These are phyloP conservation scores for Hydrolagus affinis DNA, from an alignment of 2,113 vertebrate species.

Conservation along the genomic window DNA sequence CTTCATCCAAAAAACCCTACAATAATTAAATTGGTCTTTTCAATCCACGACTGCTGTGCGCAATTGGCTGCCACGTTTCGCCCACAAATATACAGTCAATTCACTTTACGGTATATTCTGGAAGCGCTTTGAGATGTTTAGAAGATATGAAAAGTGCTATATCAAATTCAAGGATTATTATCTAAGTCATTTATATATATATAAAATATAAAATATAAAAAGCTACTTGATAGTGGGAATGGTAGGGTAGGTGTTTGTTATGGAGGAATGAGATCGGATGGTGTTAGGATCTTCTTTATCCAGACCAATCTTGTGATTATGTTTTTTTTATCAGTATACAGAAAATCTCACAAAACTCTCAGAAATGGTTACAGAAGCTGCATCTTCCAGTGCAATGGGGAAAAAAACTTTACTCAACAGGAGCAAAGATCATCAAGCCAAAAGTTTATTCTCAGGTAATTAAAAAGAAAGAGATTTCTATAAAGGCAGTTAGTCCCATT, in stretches of 20 bases:
- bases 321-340: neutral
- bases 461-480: neutral
- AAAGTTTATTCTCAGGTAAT: neutral
- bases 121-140: too few species aligned
- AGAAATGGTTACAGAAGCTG: neutral
- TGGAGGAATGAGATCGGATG: neutral
- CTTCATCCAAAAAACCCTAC: too few species aligned
- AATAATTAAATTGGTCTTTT: too few species aligned
- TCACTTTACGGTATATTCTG: too few species aligned
- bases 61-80: too few species aligned
- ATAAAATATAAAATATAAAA: too few species aligned
- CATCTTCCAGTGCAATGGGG: neutral
- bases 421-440: neutral
- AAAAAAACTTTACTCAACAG: neutral
- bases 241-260: neutral
- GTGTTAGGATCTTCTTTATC: neutral
- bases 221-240: too few species aligned
- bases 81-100: too few species aligned
- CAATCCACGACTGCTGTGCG: too few species aligned
- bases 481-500: neutral
- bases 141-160: too few species aligned
- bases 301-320: neutral
- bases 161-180: too few species aligned
- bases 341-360: neutral
- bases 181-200: too few species aligned